Conservation (phyloP, 2,113 vertebrate genomes). For the Heterochromis multidens region DNA sequence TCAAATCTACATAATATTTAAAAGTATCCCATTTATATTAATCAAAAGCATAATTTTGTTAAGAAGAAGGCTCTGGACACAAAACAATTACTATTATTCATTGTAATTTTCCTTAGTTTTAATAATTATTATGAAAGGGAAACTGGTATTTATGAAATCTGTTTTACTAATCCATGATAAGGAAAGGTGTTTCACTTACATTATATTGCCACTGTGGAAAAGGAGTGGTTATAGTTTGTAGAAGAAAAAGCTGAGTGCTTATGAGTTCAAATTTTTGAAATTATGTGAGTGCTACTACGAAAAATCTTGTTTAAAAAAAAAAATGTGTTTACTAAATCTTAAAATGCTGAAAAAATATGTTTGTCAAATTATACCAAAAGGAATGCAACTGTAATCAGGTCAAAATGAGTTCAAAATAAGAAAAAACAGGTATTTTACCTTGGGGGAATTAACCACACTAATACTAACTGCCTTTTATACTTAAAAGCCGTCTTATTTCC, state of each 20-base stretch:
- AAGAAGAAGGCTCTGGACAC: background rate
- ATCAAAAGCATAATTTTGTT: background rate
- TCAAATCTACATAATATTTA: too few species aligned
- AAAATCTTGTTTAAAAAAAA: too few species aligned
- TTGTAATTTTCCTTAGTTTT: background rate
- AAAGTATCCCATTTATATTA: background rate
- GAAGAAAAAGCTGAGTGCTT: background rate
- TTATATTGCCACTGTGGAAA: background rate
- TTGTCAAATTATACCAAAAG: background rate
- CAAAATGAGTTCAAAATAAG: background rate
- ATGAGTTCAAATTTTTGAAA: background rate
- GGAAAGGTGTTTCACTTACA: too few species aligned
- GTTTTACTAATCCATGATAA: too few species aligned
- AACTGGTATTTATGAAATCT: too few species aligned
- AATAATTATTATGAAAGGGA: background rate
- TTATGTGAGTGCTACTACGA: background rate
- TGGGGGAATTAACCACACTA: background rate
- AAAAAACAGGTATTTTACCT: background rate
- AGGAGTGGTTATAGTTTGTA: background rate
- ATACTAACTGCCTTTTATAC: background rate
- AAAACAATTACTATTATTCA: background rate
- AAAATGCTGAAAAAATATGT: background rate
- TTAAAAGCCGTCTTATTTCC: background rate
- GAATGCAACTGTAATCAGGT: background rate
- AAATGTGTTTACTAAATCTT: background rate